Evolutionary conservation across 2,797 vertebrate species (phyloP).

Genomic region (Crocodylus rhombifer): DNA sequence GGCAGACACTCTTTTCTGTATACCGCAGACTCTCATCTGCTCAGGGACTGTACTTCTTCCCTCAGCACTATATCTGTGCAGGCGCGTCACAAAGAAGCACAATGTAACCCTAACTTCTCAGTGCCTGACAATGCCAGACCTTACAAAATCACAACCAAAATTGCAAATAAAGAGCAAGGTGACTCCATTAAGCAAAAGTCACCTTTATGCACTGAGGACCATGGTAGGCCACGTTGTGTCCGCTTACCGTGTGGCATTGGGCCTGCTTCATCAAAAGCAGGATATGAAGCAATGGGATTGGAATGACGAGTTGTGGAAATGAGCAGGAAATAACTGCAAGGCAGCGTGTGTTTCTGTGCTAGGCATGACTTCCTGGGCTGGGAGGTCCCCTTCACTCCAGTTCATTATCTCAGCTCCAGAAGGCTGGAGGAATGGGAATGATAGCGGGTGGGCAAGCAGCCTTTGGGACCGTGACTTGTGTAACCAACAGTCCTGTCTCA

Average conservation of each 20-base stretch:
- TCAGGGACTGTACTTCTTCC: no score
- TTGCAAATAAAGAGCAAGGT: no score
- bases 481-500: not conserved
- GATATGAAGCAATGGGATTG: conserved; percentile 28
- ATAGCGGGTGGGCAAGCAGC: not conserved
- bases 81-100: no score
- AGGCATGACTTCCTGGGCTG: not conserved
- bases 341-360: not conserved
- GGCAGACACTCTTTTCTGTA: not conserved
- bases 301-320: not conserved
- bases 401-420: not conserved
- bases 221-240: not conserved
- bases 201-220: no score
- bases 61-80: no score
- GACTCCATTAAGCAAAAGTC: no score
- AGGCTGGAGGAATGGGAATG: not conserved
- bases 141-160: no score
- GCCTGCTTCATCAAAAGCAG: conserved; percentile 2
- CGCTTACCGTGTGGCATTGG: not conserved
- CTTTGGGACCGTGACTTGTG: not conserved
- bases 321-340: conserved; percentile 19
- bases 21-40: not conserved
- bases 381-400: not conserved
- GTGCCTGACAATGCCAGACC: no score
- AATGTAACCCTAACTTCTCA: no score